Conservation (phyloP, 2,113 vertebrate genomes). For the Centropristis striata region DNA sequence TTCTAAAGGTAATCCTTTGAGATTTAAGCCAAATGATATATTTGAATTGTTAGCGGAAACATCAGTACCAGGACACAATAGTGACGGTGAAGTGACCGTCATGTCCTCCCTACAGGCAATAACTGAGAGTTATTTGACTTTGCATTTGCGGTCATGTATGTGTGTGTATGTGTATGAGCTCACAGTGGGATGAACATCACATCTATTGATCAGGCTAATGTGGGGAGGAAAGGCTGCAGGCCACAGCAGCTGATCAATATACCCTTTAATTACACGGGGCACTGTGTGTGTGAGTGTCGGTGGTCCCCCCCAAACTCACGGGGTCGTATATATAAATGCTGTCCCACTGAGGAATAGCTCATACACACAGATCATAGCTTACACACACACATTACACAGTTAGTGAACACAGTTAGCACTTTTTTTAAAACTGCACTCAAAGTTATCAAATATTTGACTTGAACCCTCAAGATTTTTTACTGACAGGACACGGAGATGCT, state of each 20-base stretch:
- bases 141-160: slow-evolving; percentile 11
- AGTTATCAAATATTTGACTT: slow-evolving; percentile 1
- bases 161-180: slow-evolving; percentile 26
- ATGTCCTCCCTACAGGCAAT: slow-evolving; percentile 71
- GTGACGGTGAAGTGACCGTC: slow-evolving; percentile 44
- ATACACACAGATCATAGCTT: slow-evolving; percentile 37
- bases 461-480: background rate
- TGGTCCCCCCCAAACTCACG: slow-evolving; percentile 54
- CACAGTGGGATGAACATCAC: slow-evolving; percentile 81
- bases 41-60: background rate
- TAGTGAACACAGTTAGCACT: background rate
- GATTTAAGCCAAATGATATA: background rate
- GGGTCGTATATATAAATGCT: slow-evolving; percentile 81
- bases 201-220: slow-evolving; percentile 87
- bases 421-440: background rate
- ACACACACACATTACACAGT: slow-evolving; percentile 23
- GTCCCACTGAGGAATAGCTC: slow-evolving; percentile 55
- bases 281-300: slow-evolving; percentile 44
- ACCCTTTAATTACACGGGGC: slow-evolving; percentile 80
- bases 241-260: slow-evolving; percentile 83
- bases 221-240: slow-evolving; percentile 84
- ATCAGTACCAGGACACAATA: background rate
- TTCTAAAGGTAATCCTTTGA: background rate
- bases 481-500: background rate
- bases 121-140: slow-evolving; percentile 66